Conservation (phyloP, 2,888 invertebrate genomes). For the Cremastinae sp. region DNA sequence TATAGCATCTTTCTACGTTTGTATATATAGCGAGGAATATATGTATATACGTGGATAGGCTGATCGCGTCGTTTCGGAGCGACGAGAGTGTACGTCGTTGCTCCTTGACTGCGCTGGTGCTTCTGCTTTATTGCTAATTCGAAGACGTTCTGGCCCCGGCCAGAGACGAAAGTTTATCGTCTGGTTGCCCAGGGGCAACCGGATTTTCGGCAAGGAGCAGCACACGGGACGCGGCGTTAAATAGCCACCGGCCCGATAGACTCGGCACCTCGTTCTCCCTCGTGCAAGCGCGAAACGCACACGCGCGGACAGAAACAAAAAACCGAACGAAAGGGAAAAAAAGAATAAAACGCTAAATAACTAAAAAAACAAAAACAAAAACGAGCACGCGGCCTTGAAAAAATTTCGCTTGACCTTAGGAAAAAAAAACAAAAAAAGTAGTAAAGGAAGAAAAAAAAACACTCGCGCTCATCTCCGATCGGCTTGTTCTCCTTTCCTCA, state of each 20-base stretch:
- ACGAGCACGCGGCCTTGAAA: conserved; percentile 40
- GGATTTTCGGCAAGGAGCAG: conserved; percentile 25
- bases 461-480: conserved; percentile 35
- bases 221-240: conserved; percentile 41
- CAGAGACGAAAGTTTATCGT: conserved; percentile 78
- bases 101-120: conserved; percentile 36
- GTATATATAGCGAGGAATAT: no score
- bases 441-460: conserved; percentile 31
- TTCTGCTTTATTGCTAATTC: conserved; percentile 79
- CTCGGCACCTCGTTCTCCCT: conserved; percentile 57
- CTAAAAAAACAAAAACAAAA: no score
- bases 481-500: conserved; percentile 25
- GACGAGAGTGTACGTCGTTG: conserved; percentile 32
- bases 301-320: not conserved
- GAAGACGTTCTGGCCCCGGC: conserved; percentile 75
- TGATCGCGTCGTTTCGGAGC: no score
- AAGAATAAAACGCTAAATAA: conserved; percentile 1
- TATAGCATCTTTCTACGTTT: not conserved
- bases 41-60: no score
- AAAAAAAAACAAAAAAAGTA: conserved; percentile 22
- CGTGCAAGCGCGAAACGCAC: conserved; percentile 9
- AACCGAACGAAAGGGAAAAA: no score
- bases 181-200: conserved; percentile 69
- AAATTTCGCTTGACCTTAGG: conserved; percentile 46
- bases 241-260: conserved; percentile 53